phyloP scores from a whole-genome alignment of 2,888 invertebrate species.

The Thereva nobilitata region DNA sequence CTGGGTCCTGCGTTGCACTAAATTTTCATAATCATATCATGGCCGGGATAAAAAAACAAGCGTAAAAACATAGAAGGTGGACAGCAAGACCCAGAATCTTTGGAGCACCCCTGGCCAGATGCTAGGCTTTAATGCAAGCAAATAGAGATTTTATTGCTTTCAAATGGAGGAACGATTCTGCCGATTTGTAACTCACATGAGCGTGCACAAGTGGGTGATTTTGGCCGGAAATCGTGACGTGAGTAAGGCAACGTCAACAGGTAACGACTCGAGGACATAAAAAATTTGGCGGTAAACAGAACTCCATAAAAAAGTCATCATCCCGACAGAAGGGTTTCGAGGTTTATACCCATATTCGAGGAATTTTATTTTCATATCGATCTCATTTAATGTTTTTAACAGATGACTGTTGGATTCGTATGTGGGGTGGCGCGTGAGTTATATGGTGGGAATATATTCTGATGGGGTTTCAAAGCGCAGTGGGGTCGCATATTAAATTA shows the following conservation, averaged over 20 bases:
- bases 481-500: too few species aligned
- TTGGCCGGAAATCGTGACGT: slow-evolving; percentile 29
- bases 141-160: slow-evolving; percentile 40
- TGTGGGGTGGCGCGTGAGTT: too few species aligned
- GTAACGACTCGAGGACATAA: too few species aligned
- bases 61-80: slow-evolving; percentile 8
- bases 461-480: too few species aligned
- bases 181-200: slow-evolving; percentile 29
- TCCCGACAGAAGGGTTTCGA: too few species aligned
- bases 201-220: slow-evolving; percentile 18
- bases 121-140: slow-evolving; percentile 17
- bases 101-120: slow-evolving; percentile 18
- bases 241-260: not conserved
- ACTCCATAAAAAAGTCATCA: too few species aligned
- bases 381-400: too few species aligned
- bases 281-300: too few species aligned
- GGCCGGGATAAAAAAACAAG: slow-evolving; percentile 13
- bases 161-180: slow-evolving; percentile 19
- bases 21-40: slow-evolving; percentile 41
- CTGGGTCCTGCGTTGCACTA: slow-evolving; percentile 22
- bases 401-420: too few species aligned
- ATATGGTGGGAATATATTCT: too few species aligned
- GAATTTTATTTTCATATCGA: too few species aligned
- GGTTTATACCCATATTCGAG: too few species aligned
- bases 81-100: slow-evolving; percentile 7